Percentiles rank a stretch among this genome's conserved stretches.
Conservation (phyloP, 2,113 vertebrate genomes). For the Aspiorhynchus laticeps region DNA sequence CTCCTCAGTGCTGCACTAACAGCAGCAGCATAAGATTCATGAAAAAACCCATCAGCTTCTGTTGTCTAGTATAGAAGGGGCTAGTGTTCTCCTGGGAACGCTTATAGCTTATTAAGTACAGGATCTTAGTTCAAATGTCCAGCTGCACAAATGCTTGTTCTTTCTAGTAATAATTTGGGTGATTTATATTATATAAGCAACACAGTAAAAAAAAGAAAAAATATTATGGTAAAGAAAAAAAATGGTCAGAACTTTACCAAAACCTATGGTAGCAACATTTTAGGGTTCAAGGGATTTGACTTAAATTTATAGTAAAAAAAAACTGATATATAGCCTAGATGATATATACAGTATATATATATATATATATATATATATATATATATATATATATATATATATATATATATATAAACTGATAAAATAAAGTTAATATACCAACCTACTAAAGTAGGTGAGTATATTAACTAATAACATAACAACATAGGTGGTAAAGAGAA, state of each 20-base stretch:
- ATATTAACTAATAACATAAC: too few relatives aligned
- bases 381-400: too few relatives aligned
- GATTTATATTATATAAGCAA: not conserved
- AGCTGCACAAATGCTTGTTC: not conserved
- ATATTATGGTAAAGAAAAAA: too few relatives aligned
- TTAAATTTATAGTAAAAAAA: not conserved
- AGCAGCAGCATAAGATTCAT: not conserved
- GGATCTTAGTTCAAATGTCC: not conserved
- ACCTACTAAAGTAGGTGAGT: too few relatives aligned
- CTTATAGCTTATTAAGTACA: not conserved
- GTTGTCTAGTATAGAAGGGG: not conserved
- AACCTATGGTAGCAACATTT: not conserved
- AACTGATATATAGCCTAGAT: too few relatives aligned
- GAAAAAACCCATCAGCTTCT: constrained; percentile 6
- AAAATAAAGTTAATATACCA: not conserved
- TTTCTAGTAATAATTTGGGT: not conserved
- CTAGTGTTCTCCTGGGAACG: not conserved
- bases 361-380: too few relatives aligned
- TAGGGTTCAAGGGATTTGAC: not conserved
- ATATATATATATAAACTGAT: too few relatives aligned
- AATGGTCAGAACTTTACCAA: too few relatives aligned
- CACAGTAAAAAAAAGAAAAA: too few relatives aligned
- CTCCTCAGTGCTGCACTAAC: constrained; percentile 1
- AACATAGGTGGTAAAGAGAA: too few relatives aligned
- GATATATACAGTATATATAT: too few relatives aligned